Conservation (phyloP, 2,888 invertebrate species). For the Agrilus cyanescens region DNA sequence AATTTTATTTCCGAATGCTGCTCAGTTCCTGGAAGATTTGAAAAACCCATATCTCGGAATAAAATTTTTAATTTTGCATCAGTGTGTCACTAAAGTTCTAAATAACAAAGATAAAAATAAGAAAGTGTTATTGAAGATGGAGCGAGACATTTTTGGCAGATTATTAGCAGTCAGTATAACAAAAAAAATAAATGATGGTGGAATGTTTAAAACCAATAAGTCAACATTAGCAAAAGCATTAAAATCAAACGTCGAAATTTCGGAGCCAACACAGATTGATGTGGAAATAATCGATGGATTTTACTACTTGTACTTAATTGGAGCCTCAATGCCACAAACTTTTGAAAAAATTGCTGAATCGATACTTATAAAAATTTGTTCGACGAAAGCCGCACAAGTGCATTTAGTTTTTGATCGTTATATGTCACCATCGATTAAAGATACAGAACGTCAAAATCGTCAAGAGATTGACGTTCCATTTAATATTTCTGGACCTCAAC, state of each 20-base stretch:
- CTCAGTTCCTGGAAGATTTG: slow-evolving; percentile 8
- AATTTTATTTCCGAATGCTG: slow-evolving; percentile 14
- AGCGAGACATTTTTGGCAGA: slow-evolving; percentile 20
- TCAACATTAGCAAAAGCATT: slow-evolving; percentile 8
- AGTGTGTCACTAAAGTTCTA: slow-evolving; percentile 16
- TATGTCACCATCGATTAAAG: slow-evolving; percentile 26
- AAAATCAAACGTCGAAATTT: slow-evolving; percentile 5
- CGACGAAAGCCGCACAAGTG: slow-evolving; percentile 16
- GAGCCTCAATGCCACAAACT: slow-evolving; percentile 18
- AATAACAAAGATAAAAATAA: slow-evolving; percentile 19
- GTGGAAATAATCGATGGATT: slow-evolving; percentile 23
- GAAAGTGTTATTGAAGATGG: slow-evolving; percentile 20
- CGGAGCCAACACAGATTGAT: slow-evolving; percentile 7
- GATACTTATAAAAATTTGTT: slow-evolving; percentile 21
- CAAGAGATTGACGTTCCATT: slow-evolving; percentile 19
- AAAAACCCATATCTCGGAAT: slow-evolving; percentile 4
- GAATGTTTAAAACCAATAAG: slow-evolving; percentile 14
- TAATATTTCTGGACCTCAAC: slow-evolving; percentile 21
- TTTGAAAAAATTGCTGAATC: slow-evolving; percentile 22
- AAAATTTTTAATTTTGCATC: slow-evolving; percentile 18
- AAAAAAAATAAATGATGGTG: slow-evolving; percentile 19
- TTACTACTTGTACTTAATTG: slow-evolving; percentile 18
- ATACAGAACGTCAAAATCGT: slow-evolving; percentile 21
- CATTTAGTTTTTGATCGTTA: slow-evolving; percentile 24
- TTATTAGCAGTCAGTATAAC: slow-evolving; percentile 11